phyloP scores from a whole-genome alignment of 2,113 vertebrate species.

The Oncorhynchus tshawytscha region DNA sequence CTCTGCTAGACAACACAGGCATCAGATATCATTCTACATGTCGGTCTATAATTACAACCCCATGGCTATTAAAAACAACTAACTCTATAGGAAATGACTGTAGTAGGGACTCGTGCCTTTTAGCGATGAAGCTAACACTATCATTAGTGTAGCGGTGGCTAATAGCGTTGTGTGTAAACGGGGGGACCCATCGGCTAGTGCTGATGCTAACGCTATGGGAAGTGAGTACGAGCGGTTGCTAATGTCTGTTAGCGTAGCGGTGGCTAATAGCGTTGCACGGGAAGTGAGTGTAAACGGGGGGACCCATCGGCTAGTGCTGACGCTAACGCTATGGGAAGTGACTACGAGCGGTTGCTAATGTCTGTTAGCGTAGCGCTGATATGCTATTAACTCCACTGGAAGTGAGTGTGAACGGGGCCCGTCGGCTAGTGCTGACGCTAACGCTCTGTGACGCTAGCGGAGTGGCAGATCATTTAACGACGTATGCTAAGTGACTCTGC shows the following conservation, averaged over 20 bases:
- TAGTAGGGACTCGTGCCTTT: neutral
- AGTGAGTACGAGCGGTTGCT: no score
- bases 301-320: slow-evolving; percentile 51
- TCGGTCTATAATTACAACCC: no score
- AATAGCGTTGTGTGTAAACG: slow-evolving; percentile 39
- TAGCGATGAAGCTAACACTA: slow-evolving; percentile 31
- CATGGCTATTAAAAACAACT: neutral
- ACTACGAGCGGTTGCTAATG: no score
- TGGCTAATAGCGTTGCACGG: slow-evolving; percentile 22
- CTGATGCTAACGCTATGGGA: slow-evolving; percentile 54
- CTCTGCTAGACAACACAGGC: no score
- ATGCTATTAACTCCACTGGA: slow-evolving; percentile 21
- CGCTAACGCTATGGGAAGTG: slow-evolving; percentile 42
- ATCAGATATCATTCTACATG: no score
- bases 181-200: slow-evolving; percentile 42
- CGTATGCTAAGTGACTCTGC: slow-evolving; percentile 71
- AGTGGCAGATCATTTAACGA: slow-evolving; percentile 59
- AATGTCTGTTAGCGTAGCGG: no score
- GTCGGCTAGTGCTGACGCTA: slow-evolving; percentile 54
- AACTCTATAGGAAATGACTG: slow-evolving; percentile 22
- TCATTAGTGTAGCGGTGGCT: slow-evolving; percentile 42
- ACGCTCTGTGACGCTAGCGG: slow-evolving; percentile 25
- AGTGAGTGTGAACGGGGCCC: slow-evolving; percentile 51
- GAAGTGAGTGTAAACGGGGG: slow-evolving; percentile 56
- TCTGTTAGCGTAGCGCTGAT: slow-evolving; percentile 3